Evolutionary conservation across 2,797 vertebrate species (phyloP).

Genomic region (Xenentodon cancila): DNA sequence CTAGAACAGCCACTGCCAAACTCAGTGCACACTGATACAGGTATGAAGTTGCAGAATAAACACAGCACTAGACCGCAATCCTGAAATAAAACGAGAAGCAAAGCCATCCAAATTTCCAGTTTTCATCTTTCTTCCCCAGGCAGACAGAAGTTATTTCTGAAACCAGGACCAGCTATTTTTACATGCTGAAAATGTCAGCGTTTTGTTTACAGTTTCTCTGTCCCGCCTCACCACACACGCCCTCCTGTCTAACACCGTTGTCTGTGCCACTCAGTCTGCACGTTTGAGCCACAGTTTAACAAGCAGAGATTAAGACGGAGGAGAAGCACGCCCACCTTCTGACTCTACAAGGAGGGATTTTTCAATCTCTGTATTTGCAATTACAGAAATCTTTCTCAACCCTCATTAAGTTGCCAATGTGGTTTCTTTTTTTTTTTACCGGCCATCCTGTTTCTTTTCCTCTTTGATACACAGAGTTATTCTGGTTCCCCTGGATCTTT

Average conservation of each 20-base stretch:
- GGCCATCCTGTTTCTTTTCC: too few species aligned
- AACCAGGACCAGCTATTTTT: constrained; percentile 61
- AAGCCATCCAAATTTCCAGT: constrained; percentile 21
- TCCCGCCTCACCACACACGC: constrained; percentile 29
- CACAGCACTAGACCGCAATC: constrained; percentile 20
- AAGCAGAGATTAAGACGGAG: constrained; percentile 35
- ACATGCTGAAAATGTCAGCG: constrained; percentile 42
- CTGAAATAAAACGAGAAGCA: constrained; percentile 37
- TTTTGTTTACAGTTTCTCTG: constrained; percentile 50
- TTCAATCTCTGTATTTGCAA: constrained; percentile 24
- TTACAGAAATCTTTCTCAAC: constrained; percentile 24
- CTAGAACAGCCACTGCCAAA: constrained; percentile 9
- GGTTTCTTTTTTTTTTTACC: too few species aligned
- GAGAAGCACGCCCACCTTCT: constrained; percentile 45
- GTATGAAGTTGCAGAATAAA: constrained; percentile 24
- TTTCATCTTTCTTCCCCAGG: constrained; percentile 47
- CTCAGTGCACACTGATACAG: not conserved
- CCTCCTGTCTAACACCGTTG: constrained; percentile 26
- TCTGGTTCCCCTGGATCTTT: too few species aligned
- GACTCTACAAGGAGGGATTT: constrained; percentile 31
- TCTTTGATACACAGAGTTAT: too few species aligned
- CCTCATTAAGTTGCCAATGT: not conserved
- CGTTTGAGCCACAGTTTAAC: constrained; percentile 42
- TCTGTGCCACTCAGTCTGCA: constrained; percentile 24
- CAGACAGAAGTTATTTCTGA: constrained; percentile 61